Evolutionary conservation across 1,140 invertebrate species (phyloP).

Genomic region (Mizuhopecten yessoensis): DNA sequence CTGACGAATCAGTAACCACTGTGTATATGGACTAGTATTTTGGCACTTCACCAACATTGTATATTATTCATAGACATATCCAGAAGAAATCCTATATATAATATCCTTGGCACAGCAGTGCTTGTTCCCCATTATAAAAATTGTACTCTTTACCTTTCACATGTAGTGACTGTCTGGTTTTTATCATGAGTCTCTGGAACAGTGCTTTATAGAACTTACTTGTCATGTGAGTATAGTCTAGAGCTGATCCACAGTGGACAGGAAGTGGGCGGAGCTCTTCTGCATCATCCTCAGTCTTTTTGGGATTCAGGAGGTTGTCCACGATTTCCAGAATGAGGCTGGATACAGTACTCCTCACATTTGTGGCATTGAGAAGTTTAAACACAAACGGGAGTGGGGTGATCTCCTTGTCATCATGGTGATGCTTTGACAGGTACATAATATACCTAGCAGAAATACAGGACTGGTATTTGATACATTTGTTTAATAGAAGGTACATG

Average conservation of each 20-base stretch:
- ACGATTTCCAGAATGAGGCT: conserved; percentile 91
- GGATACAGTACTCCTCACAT: conserved; percentile 87
- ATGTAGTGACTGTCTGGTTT: no score
- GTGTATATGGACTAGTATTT: no score
- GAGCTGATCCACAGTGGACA: background rate
- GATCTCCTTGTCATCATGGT: conserved; percentile 82
- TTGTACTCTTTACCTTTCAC: no score
- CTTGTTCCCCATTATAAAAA: no score
- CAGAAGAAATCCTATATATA: no score
- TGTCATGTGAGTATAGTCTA: background rate
- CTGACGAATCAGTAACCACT: no score
- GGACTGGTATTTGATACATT: background rate
- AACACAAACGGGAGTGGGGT: conserved; percentile 88
- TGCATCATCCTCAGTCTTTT: conserved; percentile 79
- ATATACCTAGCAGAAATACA: conserved; percentile 86
- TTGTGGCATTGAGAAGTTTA: conserved; percentile 88
- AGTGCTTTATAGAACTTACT: no score
- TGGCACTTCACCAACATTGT: no score
- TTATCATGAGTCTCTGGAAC: no score
- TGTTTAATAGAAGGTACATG: no score
- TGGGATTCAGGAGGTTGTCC: conserved; percentile 89
- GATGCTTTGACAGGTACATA: conserved; percentile 87
- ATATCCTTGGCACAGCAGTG: no score
- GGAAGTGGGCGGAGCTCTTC: conserved; percentile 41
- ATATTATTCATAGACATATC: no score